Conservation (phyloP, 2,113 vertebrate genomes). For the Prionailurus viverrinus region DNA sequence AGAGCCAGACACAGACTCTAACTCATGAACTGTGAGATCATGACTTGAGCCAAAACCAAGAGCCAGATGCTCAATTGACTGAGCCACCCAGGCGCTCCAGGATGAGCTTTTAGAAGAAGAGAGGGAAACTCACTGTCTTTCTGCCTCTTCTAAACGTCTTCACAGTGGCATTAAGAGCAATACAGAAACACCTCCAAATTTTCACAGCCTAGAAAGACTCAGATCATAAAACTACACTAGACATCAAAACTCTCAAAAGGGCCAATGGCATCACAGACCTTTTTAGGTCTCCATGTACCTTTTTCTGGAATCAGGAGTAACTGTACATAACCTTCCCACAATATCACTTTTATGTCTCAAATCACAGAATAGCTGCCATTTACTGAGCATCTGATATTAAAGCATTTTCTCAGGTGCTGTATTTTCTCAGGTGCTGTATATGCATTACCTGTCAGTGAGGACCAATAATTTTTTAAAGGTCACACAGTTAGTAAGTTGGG, state of each 20-base stretch:
- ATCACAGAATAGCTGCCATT: background rate
- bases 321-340: background rate
- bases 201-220: background rate
- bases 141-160: background rate
- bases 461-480: background rate
- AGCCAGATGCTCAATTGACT: too few relatives aligned
- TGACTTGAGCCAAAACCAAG: too few relatives aligned
- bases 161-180: background rate
- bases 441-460: background rate
- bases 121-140: background rate
- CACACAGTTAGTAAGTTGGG: background rate
- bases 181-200: background rate
- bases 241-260: background rate
- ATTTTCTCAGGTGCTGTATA: background rate
- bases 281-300: background rate
- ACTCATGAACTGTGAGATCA: too few relatives aligned
- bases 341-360: background rate
- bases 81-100: too few relatives aligned
- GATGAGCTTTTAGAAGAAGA: background rate
- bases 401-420: background rate
- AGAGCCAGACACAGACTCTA: too few relatives aligned
- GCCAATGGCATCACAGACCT: background rate
- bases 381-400: background rate
- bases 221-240: background rate
- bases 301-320: background rate